Evolutionary conservation across 2,888 invertebrate genomes (phyloP), one percentile per base, ranked within the genome.

Genomic region (Ennomos erosarius): DNA sequence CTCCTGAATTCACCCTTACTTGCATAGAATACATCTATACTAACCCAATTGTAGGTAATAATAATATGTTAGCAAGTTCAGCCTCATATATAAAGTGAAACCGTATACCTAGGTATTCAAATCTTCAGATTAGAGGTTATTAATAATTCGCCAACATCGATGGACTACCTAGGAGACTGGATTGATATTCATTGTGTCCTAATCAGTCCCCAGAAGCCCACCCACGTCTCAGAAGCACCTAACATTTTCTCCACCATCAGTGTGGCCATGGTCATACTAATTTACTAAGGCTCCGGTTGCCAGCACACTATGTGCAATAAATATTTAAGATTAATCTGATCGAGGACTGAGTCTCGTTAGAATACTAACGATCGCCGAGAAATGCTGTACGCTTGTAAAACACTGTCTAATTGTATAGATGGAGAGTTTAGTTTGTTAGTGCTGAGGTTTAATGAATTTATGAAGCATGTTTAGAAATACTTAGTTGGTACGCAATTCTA

Each of bases 281-380:
- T 92, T 90, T 84, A 83, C 69, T 79, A 70, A 75, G 82, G 73
- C 83, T 82, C 80, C 79, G 80, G 80, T 82, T 87, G 81, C 87
- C 85, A 85, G 84, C 83, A 77, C 80, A 80, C 84, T 84, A 82
- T 90, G 88, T 83, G 88, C 88, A 92, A 91, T 92, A 91, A 92
- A 91, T 92, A 92, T 91, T 91, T 90, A 88, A 90, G 88, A 90
- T 90, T 88, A 88, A 90, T 90, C 90, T 85, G 92, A 91, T 91
- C 86, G 84, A 80, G 76, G 71, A 75, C 75, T 72, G 74, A 72
- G 69, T 79, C 82, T 84, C 76, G 85, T 84, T 88, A 80, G 91
- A 90, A 90, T 91, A 90, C 89, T 87, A 90, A 91, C 84, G 57
- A 64, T 62, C 58, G 61, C 56, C 49, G 58, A 62, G 65, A 65